phyloP scores from a whole-genome alignment of 2,888 invertebrate genomes.

The Lasioglossum vierecki region DNA sequence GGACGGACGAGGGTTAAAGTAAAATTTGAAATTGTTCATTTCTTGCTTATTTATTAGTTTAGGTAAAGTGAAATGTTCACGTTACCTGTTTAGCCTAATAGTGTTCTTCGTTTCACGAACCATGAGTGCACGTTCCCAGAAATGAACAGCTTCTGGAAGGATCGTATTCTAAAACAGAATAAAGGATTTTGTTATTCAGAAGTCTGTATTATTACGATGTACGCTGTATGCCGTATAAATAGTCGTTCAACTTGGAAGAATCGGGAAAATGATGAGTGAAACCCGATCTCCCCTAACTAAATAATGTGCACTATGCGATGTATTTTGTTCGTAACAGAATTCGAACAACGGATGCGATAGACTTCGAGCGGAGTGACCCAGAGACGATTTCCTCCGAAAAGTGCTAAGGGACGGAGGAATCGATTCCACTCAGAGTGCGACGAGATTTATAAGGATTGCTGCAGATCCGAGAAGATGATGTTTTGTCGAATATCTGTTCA shows the following conservation, averaged over 20 bases:
- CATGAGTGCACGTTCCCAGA: constrained; percentile 96
- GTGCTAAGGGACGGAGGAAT: background rate
- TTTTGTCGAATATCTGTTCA: background rate
- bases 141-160: constrained; percentile 95
- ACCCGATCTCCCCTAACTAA: background rate
- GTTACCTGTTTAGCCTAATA: constrained; percentile 94
- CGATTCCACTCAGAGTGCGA: background rate
- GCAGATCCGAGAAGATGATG: background rate
- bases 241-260: background rate
- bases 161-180: constrained; percentile 89
- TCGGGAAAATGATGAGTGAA: background rate
- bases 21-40: too few species aligned
- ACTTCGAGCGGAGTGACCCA: background rate
- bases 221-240: background rate
- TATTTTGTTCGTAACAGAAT: background rate
- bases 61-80: too few species aligned
- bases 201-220: background rate
- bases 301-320: background rate
- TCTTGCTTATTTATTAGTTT: too few species aligned
- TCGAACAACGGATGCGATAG: background rate
- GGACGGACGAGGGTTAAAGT: too few species aligned
- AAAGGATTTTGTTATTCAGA: background rate
- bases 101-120: constrained; percentile 94
- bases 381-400: background rate
- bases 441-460: background rate